Conservation (phyloP, 2,888 invertebrate species). For the Eristalis intricaria region DNA sequence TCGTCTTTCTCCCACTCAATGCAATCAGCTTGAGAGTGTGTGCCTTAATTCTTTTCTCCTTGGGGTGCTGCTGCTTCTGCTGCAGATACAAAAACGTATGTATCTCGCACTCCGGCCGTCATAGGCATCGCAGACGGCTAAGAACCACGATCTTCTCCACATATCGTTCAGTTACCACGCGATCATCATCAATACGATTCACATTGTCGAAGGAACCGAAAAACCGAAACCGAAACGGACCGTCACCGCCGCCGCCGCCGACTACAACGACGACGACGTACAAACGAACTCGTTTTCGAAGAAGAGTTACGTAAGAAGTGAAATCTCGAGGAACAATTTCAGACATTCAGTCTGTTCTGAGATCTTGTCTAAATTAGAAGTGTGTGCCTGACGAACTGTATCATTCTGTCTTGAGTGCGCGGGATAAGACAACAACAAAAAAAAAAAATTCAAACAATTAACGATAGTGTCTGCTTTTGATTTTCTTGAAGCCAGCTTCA, state of each 20-base stretch:
- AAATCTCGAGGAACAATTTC: conserved; percentile 60
- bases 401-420: neutral
- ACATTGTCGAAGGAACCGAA: conserved; percentile 64
- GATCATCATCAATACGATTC: conserved; percentile 51
- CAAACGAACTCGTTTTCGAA: conserved; percentile 30
- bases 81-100: conserved; percentile 37
- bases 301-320: conserved; percentile 48
- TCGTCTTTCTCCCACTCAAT: conserved; percentile 50
- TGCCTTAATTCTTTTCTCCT: conserved; percentile 56
- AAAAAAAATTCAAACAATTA: neutral
- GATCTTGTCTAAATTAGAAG: conserved; percentile 71
- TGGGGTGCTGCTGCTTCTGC: conserved; percentile 49
- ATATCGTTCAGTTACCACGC: conserved; percentile 38
- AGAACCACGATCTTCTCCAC: conserved; percentile 21
- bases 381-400: conserved; percentile 32
- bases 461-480: neutral
- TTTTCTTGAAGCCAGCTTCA: neutral
- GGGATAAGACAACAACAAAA: neutral
- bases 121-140: conserved; percentile 34
- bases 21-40: conserved; percentile 46
- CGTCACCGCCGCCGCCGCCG: neutral
- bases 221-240: neutral
- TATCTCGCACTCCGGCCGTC: conserved; percentile 51
- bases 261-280: neutral
- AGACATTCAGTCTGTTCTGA: conserved; percentile 70